Base-by-base conservation (phyloP, 2,113 vertebrate genomes). In the Syngnathus typhle region DNA sequence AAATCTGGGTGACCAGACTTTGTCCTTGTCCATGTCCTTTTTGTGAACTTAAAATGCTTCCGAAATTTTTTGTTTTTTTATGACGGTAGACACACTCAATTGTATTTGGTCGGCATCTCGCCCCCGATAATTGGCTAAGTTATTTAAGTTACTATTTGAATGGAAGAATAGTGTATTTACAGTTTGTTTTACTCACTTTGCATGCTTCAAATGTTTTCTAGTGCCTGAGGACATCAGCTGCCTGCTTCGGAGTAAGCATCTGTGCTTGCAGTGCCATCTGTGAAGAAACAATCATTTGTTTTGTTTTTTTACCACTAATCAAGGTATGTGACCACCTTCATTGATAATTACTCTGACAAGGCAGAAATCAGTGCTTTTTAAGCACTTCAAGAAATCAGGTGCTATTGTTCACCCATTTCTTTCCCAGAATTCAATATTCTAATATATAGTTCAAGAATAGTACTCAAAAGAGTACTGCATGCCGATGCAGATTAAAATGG, bases 261-360 rank as follows among this genome's bases (percentile, higher is more conserved):
- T 86, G 87, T 78, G 81, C 52, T 7, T 61, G 19, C 38, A 11
- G 19, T 61, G 47, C 84, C 87, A 88, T 88, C 85, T 87, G 85
- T 73, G 76, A 41, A 60, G 69, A 76, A 78, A 71, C 64, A 54
- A 38, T 72, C 64, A 73, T 78, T 76, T 74, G 73, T 60, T 69
- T 63, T 72, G 55, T 58, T 60, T 52, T 74, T 64, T 83, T 72
- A 75, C 72, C 59, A 32, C 56, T 68, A 69, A 82, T 80, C 78
- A 84, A 81, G 84, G 77, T 81, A 79, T 84, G 74, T 65, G 66
- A 41, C 60, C 79, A 76, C 60, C 70, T 77, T 71, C 70, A 71
- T 39, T 13, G 23, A 70, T 47, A 67, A 2, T 60, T 23, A 39
- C 47, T 32, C 12, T 49, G 38, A 71, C 39, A 12, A 44, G n/a